Evolutionary conservation across 2,797 vertebrate genomes (phyloP), one percentile per base, ranked within the genome.

Genomic region (Pelochelys cantorii): DNA sequence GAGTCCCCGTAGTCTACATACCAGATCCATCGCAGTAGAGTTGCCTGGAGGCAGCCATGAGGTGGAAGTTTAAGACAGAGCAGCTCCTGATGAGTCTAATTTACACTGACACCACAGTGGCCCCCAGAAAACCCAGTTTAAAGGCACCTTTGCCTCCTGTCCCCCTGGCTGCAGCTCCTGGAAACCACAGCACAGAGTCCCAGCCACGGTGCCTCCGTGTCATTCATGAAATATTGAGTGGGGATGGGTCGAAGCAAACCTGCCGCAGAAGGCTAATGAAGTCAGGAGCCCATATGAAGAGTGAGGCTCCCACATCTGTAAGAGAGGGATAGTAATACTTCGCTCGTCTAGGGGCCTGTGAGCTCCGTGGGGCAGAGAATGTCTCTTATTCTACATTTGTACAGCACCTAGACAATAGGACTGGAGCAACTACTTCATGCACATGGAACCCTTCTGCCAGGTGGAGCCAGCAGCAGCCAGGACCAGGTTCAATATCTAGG

Each of bases 341-440:
- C 18, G 9, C 68, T 71, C 11, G 1, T 71, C 34, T 20, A 71
- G 34, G 34, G 2, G 31, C 34, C 17, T 34, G 62, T 68, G 65
- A 71, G 18, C 18, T 37, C 34, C 65, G 22, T 52, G 42, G 37
- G 37, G 34, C 81, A 80, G 60, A 90, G 18, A 42, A 42, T 5
- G 27, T 78, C 20, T 37, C 20, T 23, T 56, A 74, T 27, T 83
- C 29, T 82, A 54, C 37, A 34, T 79, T 85, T 82, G 27, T 53
- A 23, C 18, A 42, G 11, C 68, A 23, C 74, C 8, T 75, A 8
- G 89, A 42, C 75, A 82, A 84, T 60, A 68, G 80, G 57, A 17
- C n/a, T 85, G 1, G 11, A 54, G 18, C 0, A 0, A 0, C 25
- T 92, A 3, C 83, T 78, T 12, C 42, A 48, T 48, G 42, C 42